Percentiles rank a stretch among this genome's conserved stretches.
phyloP scores from a whole-genome alignment of 2,113 vertebrate genomes.

The Chroicocephalus ridibundus region DNA sequence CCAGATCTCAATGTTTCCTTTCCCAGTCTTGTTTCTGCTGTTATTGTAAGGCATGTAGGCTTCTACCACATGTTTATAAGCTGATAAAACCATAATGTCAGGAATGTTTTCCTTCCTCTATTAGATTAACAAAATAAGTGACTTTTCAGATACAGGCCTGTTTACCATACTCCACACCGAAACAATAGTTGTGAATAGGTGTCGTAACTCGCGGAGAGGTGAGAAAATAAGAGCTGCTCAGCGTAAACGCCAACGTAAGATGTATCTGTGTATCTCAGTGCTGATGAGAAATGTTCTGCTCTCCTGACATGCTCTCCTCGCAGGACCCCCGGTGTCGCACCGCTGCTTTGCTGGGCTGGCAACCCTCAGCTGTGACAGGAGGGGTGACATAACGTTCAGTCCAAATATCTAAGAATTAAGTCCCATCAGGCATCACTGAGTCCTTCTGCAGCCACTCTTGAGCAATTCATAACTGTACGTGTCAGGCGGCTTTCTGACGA shows the following conservation, averaged over 20 bases:
- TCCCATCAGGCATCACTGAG: neutral
- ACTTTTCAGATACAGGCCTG: neutral
- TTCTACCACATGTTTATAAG: slow-evolving; percentile 56
- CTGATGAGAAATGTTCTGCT: neutral
- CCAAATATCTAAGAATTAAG: neutral
- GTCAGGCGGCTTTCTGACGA: neutral
- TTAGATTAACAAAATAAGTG: slow-evolving; percentile 36
- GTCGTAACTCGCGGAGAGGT: fast-evolving
- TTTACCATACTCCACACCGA: neutral
- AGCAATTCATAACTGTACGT: neutral
- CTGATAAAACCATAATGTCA: slow-evolving; percentile 56
- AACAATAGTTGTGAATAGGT: neutral
- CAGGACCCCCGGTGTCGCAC: fast-evolving
- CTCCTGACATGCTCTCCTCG: neutral
- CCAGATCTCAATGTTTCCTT: slow-evolving; percentile 36
- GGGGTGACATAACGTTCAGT: neutral
- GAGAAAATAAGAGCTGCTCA: neutral
- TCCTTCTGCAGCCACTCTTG: neutral
- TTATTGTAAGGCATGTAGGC: slow-evolving; percentile 25
- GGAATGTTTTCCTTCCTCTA: slow-evolving; percentile 54
- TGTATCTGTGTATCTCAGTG: neutral
- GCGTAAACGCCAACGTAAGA: neutral
- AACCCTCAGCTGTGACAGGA: neutral
- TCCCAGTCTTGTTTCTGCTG: slow-evolving; percentile 43
- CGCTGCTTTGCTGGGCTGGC: neutral